phyloP scores from a whole-genome alignment of 2,797 vertebrate species.

The Toxotes lorentzi region DNA sequence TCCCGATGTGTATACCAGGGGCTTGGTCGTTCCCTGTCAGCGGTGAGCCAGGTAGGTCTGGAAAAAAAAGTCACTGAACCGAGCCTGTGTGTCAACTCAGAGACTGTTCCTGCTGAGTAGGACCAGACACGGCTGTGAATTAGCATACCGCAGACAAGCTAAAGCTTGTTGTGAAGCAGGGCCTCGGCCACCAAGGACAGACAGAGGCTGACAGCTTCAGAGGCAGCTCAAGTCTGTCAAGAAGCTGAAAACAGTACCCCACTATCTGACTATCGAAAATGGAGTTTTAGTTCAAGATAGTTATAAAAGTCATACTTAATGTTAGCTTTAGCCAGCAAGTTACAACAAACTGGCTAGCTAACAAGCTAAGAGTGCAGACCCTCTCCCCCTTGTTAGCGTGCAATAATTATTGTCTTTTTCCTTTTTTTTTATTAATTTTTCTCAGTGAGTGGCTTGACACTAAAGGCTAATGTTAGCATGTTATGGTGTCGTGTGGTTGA shows the following conservation, averaged over 20 bases:
- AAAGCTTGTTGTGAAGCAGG: constrained; percentile 42
- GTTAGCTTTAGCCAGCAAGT: not conserved
- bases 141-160: not conserved
- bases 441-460: not conserved
- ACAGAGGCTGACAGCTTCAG: constrained; percentile 9
- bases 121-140: not conserved
- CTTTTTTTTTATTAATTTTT: not conserved
- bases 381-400: not conserved
- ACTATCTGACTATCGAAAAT: not conserved
- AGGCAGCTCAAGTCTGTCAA: not conserved
- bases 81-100: not conserved
- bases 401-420: not conserved
- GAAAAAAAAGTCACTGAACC: not conserved
- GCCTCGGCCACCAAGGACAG: constrained; percentile 60
- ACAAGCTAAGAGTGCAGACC: not conserved
- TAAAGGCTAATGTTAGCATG: not conserved
- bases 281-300: not conserved
- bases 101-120: not conserved
- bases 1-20: constrained; percentile 84
- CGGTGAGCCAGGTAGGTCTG: constrained; percentile 84
- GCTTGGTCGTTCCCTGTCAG: constrained; percentile 85
- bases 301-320: not conserved
- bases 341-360: not conserved
- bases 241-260: not conserved
- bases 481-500: not conserved